These are phyloP conservation scores for Laspeyria flexula DNA, from an alignment of 2,888 invertebrate species.

Conservation along the genomic window DNA sequence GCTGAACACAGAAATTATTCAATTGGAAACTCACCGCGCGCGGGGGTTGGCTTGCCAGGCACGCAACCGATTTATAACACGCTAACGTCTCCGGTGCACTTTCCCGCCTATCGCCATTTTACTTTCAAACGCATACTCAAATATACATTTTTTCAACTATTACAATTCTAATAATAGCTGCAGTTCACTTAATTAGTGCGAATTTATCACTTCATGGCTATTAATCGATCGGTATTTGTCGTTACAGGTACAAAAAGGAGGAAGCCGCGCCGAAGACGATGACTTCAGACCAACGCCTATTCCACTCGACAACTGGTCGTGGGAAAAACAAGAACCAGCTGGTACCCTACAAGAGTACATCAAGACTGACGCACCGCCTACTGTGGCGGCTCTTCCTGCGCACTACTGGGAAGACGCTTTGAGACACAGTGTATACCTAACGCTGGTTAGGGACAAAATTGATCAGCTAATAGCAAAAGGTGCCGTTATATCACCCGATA, in stretches of 20 bases:
- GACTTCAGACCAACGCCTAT: constrained; percentile 79
- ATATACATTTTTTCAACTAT: constrained; percentile 59
- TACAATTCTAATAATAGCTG: constrained; percentile 34
- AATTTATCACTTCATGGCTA: constrained; percentile 26
- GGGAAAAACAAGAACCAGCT: constrained; percentile 51
- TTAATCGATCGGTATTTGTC: constrained; percentile 25
- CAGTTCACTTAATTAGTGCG: constrained; percentile 35
- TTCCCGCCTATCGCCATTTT: constrained; percentile 78
- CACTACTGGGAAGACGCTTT: constrained; percentile 89
- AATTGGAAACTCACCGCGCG: constrained; percentile 71
- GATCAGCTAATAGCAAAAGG: constrained; percentile 78
- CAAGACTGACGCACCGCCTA: constrained; percentile 51
- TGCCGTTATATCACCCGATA: constrained; percentile 56
- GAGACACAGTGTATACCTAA: constrained; percentile 88
- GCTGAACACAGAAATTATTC: constrained; percentile 60
- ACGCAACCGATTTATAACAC: constrained; percentile 67
- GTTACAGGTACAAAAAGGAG: constrained; percentile 68
- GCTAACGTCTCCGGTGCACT: constrained; percentile 65
- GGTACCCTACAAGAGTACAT: constrained; percentile 63
- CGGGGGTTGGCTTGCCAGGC: constrained; percentile 59
- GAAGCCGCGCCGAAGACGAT: constrained; percentile 58
- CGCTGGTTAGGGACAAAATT: constrained; percentile 86
- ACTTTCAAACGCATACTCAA: constrained; percentile 82
- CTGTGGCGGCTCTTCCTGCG: constrained; percentile 64
- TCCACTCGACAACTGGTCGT: constrained; percentile 70